Evolutionary conservation across 1,140 invertebrate species (phyloP).

Genomic region (Adelges cooleyi): DNA sequence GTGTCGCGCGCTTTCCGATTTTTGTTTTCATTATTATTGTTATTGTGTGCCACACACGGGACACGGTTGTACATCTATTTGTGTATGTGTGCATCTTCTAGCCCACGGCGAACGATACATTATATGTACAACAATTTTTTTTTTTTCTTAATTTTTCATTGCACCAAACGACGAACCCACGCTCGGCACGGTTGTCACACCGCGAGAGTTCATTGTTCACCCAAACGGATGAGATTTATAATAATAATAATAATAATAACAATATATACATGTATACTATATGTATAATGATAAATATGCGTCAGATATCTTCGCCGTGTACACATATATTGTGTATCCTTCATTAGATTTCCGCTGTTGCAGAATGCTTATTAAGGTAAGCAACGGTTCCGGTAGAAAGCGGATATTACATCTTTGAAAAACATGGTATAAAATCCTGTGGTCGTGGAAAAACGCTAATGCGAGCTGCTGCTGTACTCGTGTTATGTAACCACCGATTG

Average conservation of each 20-base stretch:
- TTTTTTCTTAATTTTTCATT: neutral
- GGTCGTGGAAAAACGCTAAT: too few species aligned
- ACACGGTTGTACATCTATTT: too few species aligned
- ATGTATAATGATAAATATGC: neutral
- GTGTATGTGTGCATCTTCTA: too few species aligned
- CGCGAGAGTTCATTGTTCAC: conserved; percentile 14
- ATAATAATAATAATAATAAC: too few species aligned
- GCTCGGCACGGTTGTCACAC: neutral
- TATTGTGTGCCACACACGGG: too few species aligned
- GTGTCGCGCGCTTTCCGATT: conserved; percentile 10
- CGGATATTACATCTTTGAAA: too few species aligned
- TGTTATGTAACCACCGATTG: too few species aligned
- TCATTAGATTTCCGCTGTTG: neutral
- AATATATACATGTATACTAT: neutral
- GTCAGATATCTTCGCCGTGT: neutral
- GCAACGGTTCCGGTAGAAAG: too few species aligned
- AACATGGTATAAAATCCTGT: too few species aligned
- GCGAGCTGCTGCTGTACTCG: too few species aligned
- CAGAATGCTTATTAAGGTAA: neutral
- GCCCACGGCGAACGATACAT: too few species aligned
- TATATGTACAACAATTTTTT: conserved; percentile 14
- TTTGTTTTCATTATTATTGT: conserved; percentile 20
- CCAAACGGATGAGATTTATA: neutral
- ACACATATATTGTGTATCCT: neutral
- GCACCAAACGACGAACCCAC: conserved; percentile 4